A percentile compares a stretch with the other conserved stretches of the same genome.
Conservation (phyloP, 2,113 vertebrate genomes). For the Rana temporaria region DNA sequence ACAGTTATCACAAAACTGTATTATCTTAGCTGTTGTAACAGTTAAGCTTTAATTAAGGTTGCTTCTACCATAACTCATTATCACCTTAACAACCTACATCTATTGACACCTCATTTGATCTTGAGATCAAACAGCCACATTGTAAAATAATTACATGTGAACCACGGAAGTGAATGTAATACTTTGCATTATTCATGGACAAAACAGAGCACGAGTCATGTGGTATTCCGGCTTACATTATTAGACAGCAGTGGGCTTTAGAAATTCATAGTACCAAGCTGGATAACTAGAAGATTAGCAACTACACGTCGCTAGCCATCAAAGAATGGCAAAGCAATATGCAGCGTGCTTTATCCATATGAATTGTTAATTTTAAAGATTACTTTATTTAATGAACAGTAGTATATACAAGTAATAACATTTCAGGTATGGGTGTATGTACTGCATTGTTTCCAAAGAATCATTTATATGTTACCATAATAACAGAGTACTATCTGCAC, state of each 20-base stretch:
- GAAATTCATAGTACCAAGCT: neutral
- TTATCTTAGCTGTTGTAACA: conserved; percentile 28
- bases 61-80: conserved; percentile 48
- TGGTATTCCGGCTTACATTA: neutral
- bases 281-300: neutral
- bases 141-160: conserved; percentile 35
- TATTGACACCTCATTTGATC: conserved; percentile 42
- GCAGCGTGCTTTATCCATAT: no score
- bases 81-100: conserved; percentile 25
- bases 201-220: neutral
- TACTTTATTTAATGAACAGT: no score
- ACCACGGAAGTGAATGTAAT: conserved; percentile 11
- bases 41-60: conserved; percentile 42
- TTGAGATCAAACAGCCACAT: conserved; percentile 30
- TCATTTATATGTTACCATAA: no score
- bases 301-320: neutral
- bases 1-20: conserved; percentile 32
- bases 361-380: no score
- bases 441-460: no score
- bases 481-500: no score
- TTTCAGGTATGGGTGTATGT: no score
- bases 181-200: conserved; percentile 16
- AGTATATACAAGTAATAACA: no score
- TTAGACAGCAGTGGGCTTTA: neutral
- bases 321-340: no score